These are phyloP conservation scores for Meta bourneti DNA, from an alignment of 2,888 invertebrate genomes.

Conservation along the genomic window DNA sequence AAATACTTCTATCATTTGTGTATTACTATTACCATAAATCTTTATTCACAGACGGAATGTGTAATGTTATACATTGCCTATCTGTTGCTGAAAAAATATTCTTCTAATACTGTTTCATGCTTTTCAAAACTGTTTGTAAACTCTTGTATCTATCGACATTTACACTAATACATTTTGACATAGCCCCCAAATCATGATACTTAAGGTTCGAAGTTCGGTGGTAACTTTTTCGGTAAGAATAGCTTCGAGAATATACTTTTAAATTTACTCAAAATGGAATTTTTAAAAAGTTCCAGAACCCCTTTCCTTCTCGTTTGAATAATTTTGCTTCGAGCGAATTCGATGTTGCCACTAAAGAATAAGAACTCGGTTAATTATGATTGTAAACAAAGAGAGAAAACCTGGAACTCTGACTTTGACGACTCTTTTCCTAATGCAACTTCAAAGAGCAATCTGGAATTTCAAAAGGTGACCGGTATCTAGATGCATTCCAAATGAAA, in stretches of 20 bases:
- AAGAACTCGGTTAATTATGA: slow-evolving; percentile 13
- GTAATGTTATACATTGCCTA: too few relatives aligned
- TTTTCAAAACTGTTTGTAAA: too few relatives aligned
- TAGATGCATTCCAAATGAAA: not conserved
- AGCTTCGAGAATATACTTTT: not conserved
- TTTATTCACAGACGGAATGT: too few relatives aligned
- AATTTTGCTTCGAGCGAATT: not conserved
- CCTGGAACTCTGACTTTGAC: not conserved
- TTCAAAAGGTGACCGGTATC: not conserved
- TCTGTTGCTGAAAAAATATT: too few relatives aligned
- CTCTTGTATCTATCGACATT: too few relatives aligned
- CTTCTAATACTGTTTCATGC: too few relatives aligned
- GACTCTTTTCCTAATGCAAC: not conserved
- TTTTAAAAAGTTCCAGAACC: not conserved
- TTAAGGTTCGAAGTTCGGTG: not conserved
- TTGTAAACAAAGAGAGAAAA: not conserved
- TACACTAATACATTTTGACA: too few relatives aligned
- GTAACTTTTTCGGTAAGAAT: not conserved
- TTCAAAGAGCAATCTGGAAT: not conserved
- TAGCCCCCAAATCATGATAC: too few relatives aligned
- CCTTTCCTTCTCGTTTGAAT: not conserved
- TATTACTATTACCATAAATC: too few relatives aligned
- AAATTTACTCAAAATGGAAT: not conserved
- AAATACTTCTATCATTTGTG: too few relatives aligned
- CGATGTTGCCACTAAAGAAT: not conserved